Percentiles rank a stretch among this genome's conserved stretches.
Evolutionary conservation across 30 jellyfish, hydroid and myxozoan genomes (phyloP).

Genomic region (Pelagia noctiluca): DNA sequence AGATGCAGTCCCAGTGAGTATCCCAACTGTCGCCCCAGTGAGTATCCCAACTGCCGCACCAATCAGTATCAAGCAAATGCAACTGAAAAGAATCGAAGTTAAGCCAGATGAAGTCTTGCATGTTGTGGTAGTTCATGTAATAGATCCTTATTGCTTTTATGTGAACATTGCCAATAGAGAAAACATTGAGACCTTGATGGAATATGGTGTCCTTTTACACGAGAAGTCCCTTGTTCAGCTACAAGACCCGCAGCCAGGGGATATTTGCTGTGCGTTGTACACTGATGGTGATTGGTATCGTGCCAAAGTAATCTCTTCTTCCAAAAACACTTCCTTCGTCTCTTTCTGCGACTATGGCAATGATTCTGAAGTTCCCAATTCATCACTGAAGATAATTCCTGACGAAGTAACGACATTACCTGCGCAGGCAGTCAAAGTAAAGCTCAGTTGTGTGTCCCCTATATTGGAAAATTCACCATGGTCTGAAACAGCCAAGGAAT

Average conservation of each 20-base stretch:
- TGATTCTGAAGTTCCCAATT: slow-evolving; percentile 39
- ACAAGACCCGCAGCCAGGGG: not conserved
- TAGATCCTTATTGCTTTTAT: slow-evolving; percentile 61
- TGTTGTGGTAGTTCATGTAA: slow-evolving; percentile 63
- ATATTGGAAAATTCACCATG: not conserved
- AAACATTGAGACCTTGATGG: slow-evolving; percentile 44
- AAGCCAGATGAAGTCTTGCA: not conserved
- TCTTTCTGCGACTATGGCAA: slow-evolving; percentile 89
- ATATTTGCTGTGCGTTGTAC: slow-evolving; percentile 58
- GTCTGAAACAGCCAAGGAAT: slow-evolving; percentile 33
- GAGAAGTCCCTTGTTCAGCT: slow-evolving; percentile 32
- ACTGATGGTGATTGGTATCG: slow-evolving; percentile 73
- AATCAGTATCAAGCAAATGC: too few relatives aligned
- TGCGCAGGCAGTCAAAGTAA: slow-evolving; percentile 56
- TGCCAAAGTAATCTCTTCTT: slow-evolving; percentile 47
- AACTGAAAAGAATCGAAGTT: not conserved
- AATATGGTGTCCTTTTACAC: slow-evolving; percentile 25
- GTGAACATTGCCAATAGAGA: slow-evolving; percentile 65
- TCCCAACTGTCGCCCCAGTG: too few relatives aligned
- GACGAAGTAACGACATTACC: slow-evolving; percentile 54
- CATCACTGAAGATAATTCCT: slow-evolving; percentile 48
- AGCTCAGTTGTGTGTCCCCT: slow-evolving; percentile 43
- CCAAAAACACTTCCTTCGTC: slow-evolving; percentile 21
- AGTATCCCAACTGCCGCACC: too few relatives aligned
- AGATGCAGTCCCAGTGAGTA: too few relatives aligned